Conservation (phyloP, 2,113 vertebrate species). For the Pangasianodon gigas region DNA sequence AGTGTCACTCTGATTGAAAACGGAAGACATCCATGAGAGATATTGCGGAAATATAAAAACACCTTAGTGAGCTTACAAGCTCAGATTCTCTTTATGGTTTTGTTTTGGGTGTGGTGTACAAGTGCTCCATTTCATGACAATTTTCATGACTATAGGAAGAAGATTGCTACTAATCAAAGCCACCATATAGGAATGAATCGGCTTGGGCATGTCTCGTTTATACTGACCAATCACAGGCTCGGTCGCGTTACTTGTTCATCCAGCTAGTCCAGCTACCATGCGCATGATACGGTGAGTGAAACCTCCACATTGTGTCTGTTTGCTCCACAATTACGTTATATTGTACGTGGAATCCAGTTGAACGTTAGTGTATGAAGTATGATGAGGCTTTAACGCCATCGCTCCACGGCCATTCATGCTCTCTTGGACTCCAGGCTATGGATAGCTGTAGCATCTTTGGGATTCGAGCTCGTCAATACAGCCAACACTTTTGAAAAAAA, state of each 20-base stretch:
- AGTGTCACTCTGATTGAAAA: neutral
- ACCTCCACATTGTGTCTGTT: neutral
- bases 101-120: neutral
- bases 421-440: too few relatives aligned
- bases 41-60: neutral
- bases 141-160: too few relatives aligned
- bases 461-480: neutral
- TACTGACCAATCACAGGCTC: too few relatives aligned
- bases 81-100: neutral
- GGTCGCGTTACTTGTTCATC: neutral
- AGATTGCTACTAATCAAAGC: too few relatives aligned
- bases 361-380: neutral
- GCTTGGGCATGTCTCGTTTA: neutral
- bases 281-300: neutral
- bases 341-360: neutral
- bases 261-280: neutral
- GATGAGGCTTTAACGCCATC: neutral
- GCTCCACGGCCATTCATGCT: neutral
- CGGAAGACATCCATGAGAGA: too few relatives aligned
- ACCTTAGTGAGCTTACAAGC: neutral
- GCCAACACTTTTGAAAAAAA: too few relatives aligned
- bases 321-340: too few relatives aligned
- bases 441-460: neutral
- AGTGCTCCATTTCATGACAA: neutral
- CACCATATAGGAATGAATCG: neutral